Conservation (phyloP, 2,797 vertebrate genomes). For the Pipistrellus kuhlii region DNA sequence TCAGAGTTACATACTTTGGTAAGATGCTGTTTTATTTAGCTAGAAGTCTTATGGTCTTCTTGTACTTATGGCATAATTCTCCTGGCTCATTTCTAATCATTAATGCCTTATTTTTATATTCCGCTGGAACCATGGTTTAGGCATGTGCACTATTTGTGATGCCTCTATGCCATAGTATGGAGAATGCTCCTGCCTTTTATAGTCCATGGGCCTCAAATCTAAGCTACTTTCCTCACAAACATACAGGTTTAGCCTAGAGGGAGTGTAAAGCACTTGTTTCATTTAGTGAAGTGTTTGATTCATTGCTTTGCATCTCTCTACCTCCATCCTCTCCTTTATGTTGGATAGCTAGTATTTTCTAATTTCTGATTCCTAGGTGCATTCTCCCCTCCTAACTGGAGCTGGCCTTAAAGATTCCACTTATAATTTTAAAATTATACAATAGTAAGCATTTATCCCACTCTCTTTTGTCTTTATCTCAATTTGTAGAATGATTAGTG, state of each 20-base stretch:
- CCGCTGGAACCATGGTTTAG: not conserved
- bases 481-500: no score
- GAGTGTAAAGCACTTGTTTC: constrained; percentile 37
- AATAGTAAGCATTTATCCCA: constrained; percentile 28
- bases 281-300: constrained; percentile 30
- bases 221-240: constrained; percentile 45
- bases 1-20: constrained; percentile 28
- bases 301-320: constrained; percentile 39
- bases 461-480: no score
- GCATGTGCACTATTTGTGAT: not conserved
- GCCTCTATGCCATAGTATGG: not conserved
- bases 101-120: constrained; percentile 54
- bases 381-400: not conserved
- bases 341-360: not conserved
- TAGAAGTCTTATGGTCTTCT: not conserved
- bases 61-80: constrained; percentile 15
- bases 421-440: constrained; percentile 46
- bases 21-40: constrained; percentile 44
- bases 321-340: not conserved
- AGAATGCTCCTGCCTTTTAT: constrained; percentile 23
- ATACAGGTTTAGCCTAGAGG: constrained; percentile 12
- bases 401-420: not conserved
- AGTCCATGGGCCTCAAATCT: not conserved
- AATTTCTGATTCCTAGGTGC: not conserved
- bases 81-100: not conserved